Evolutionary conservation across 2,888 invertebrate species (phyloP).

Genomic region (Periphyllus acericola): DNA sequence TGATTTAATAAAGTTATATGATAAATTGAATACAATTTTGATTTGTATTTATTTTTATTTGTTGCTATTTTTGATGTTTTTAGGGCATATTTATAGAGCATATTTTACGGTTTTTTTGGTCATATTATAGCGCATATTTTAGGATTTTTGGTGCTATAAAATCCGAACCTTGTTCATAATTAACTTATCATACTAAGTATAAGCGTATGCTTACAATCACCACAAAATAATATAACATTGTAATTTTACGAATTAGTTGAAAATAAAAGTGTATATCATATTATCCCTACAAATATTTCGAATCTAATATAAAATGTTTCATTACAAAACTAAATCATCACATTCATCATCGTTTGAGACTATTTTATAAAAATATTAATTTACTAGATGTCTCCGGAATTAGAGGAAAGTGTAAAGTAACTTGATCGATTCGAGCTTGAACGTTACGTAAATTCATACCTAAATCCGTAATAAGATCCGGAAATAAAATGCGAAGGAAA

Average conservation of each 20-base stretch:
- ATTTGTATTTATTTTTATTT: no score
- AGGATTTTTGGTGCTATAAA: constrained; percentile 39
- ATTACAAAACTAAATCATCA: not conserved
- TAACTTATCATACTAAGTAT: no score
- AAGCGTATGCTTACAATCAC: no score
- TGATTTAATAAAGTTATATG: no score
- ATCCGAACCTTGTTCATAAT: no score
- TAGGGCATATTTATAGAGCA: constrained; percentile 40
- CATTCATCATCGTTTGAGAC: not conserved
- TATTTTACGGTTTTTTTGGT: constrained; percentile 45
- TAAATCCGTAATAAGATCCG: constrained; percentile 13
- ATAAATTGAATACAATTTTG: no score
- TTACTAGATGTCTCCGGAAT: constrained; percentile 28
- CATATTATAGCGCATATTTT: constrained; percentile 48
- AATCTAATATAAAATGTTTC: not conserved
- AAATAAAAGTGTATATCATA: no score
- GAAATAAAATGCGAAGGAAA: constrained; percentile 30
- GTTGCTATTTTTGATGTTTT: constrained; percentile 29
- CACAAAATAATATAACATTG: no score
- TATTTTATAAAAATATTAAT: not conserved
- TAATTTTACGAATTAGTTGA: no score
- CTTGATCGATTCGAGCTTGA: constrained; percentile 12
- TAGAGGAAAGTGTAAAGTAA: constrained; percentile 7
- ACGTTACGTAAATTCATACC: not conserved
- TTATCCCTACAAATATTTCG: no score